Conservation (phyloP, 2,797 vertebrate genomes). For the Tapera naevia region DNA sequence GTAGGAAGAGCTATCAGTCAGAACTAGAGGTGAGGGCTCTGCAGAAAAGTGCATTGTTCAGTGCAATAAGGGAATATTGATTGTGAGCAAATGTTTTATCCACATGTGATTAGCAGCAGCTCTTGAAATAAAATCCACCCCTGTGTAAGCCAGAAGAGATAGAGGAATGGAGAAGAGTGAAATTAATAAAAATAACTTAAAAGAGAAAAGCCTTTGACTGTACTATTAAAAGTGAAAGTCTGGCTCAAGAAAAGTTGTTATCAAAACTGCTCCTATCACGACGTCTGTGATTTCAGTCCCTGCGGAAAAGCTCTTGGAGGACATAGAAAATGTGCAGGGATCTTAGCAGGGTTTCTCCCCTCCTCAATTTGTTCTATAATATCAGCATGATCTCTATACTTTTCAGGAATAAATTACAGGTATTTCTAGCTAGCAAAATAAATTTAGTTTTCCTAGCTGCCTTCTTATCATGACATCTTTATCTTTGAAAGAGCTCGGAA, state of each 20-base stretch:
- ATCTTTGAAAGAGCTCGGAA: not conserved
- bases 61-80: not conserved
- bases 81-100: not conserved
- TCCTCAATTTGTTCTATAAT: not conserved
- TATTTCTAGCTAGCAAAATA: slow-evolving; percentile 22
- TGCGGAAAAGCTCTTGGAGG: not conserved
- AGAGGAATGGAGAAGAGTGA: not conserved
- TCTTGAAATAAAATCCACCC: not conserved
- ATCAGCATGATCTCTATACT: not conserved
- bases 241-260: not conserved
- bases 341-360: not conserved
- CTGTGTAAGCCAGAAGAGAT: not conserved
- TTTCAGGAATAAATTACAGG: slow-evolving; percentile 31
- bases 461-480: not conserved
- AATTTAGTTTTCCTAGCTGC: not conserved
- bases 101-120: not conserved
- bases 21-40: not conserved
- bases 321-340: not conserved
- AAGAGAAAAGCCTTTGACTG: not conserved
- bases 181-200: not conserved
- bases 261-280: not conserved
- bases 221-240: not conserved
- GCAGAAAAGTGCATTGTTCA: not conserved
- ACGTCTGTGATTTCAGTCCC: not conserved
- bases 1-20: not conserved